Conservation (phyloP, 2,888 invertebrate genomes). For the Dexiosoma caninum region DNA sequence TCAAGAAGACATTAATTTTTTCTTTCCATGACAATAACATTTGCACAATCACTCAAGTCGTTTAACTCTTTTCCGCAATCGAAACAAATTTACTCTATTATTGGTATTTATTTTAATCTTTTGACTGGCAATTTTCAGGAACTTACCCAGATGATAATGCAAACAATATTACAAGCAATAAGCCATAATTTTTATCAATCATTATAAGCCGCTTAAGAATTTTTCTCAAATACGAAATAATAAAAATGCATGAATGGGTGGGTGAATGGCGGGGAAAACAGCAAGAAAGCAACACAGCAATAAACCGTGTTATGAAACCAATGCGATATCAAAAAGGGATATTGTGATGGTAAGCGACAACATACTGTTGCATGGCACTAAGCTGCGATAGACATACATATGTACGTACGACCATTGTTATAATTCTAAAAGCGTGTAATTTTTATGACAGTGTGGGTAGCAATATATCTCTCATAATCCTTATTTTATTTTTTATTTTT, state of each 20-base stretch:
- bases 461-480: not conserved
- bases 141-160: not conserved
- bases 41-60: not conserved
- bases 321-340: not conserved
- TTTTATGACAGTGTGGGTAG: not conserved
- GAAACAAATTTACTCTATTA: not conserved
- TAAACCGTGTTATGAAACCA: not conserved
- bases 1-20: too few species aligned
- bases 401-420: constrained; percentile 46
- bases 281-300: not conserved
- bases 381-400: constrained; percentile 59
- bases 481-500: too few species aligned
- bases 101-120: constrained; percentile 27
- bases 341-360: too few species aligned
- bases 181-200: constrained; percentile 45
- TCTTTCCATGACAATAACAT: not conserved
- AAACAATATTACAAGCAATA: not conserved
- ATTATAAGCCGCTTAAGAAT: constrained; percentile 55
- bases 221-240: constrained; percentile 10
- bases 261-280: not conserved
- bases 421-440: not conserved
- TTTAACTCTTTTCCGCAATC: not conserved
- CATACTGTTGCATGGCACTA: constrained; percentile 57
- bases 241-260: constrained; percentile 9
- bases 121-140: constrained; percentile 18